Percentiles rank a stretch among this genome's conserved stretches.
phyloP scores from a whole-genome alignment of 2,113 vertebrate species.

The Hassar affinis region DNA sequence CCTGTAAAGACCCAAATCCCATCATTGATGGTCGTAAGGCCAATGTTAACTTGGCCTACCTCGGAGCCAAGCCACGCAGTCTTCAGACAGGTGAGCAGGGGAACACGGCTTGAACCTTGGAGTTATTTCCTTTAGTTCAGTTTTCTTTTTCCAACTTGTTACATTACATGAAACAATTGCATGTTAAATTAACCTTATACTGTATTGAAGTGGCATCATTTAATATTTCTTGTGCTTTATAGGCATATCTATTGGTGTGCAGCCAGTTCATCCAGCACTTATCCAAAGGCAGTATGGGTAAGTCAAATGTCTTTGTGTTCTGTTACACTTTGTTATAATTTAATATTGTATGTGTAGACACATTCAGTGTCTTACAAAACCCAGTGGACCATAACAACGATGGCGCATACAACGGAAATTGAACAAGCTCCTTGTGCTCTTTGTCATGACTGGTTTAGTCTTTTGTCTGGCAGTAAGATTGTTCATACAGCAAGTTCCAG shows the following conservation, averaged over 20 bases:
- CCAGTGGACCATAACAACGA: background rate
- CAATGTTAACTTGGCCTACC: conserved; percentile 94
- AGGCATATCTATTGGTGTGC: conserved; percentile 92
- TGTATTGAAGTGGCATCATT: conserved; percentile 35
- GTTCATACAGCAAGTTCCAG: background rate
- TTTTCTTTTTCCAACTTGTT: background rate
- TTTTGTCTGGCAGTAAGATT: background rate
- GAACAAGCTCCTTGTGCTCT: conserved; percentile 5
- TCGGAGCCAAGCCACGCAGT: conserved; percentile 94
- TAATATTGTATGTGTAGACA: background rate
- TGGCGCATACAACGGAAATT: background rate
- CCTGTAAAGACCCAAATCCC: conserved; percentile 97
- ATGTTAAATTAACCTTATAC: background rate
- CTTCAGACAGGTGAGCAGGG: conserved; percentile 86
- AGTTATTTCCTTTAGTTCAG: background rate
- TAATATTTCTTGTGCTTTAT: conserved; percentile 60
- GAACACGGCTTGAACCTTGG: too few relatives aligned
- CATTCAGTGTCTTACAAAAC: background rate
- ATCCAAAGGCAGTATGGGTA: conserved; percentile 96
- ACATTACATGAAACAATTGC: background rate
- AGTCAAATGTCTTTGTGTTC: conserved; percentile 64
- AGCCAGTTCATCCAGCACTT: conserved; percentile 91
- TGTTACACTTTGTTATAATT: background rate
- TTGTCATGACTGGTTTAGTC: background rate
- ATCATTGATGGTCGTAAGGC: conserved; percentile 97